Conservation (phyloP, 2,888 invertebrate species). For the Fragum whitleyi region DNA sequence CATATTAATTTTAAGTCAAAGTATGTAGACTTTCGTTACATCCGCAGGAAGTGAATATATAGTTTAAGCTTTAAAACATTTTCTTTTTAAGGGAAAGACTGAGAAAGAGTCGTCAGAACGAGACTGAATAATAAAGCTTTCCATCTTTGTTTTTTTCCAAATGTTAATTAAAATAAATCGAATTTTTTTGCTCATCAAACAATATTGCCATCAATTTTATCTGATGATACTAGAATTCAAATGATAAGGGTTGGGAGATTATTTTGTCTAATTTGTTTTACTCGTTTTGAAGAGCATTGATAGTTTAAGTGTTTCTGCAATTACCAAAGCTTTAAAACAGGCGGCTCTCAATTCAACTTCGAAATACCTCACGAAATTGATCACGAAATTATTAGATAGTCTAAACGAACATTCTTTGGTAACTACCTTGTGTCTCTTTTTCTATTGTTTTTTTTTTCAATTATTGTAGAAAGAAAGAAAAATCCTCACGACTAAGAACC, state of each 20-base stretch:
- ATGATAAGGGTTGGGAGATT: background rate
- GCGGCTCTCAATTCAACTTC: background rate
- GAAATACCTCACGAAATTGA: background rate
- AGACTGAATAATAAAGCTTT: background rate
- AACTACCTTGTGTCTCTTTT: too few relatives aligned
- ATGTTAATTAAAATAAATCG: too few relatives aligned
- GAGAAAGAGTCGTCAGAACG: background rate
- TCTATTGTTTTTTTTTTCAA: background rate
- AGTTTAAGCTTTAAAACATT: background rate
- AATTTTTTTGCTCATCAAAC: too few relatives aligned
- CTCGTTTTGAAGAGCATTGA: background rate
- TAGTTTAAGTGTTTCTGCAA: background rate
- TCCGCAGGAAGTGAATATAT: background rate
- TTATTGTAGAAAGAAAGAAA: background rate
- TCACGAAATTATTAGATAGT: background rate
- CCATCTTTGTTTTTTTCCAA: background rate
- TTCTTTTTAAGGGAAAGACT: background rate
- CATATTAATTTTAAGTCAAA: conserved; percentile 37
- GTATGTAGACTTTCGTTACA: conserved; percentile 14
- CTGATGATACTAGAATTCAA: background rate
- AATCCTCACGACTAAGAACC: too few relatives aligned
- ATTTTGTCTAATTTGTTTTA: conserved; percentile 16
- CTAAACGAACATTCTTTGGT: background rate
- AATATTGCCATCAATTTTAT: background rate
- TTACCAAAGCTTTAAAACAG: background rate